Percentiles rank a stretch among this genome's conserved stretches.
phyloP scores from a whole-genome alignment of 1,140 invertebrate species.

The Polyergus mexicanus region DNA sequence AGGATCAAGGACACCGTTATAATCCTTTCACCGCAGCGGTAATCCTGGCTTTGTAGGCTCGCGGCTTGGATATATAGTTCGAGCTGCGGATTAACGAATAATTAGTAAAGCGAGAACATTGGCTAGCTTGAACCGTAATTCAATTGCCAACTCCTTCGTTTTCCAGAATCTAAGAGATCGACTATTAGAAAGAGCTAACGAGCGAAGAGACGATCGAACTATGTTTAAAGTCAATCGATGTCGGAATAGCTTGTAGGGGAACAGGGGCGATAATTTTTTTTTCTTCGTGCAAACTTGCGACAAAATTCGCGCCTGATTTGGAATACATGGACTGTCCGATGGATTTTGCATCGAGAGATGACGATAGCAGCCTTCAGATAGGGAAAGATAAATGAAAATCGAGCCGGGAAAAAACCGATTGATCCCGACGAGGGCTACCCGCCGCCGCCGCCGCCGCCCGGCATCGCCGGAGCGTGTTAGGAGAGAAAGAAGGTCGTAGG shows the following conservation, averaged over 20 bases:
- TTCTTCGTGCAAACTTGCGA: constrained; percentile 1
- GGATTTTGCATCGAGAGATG: constrained; percentile 39
- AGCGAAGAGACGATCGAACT: not conserved
- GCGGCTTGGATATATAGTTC: constrained; percentile 34
- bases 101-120: constrained; percentile 65
- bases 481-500: constrained; percentile 65
- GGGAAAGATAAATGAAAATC: constrained; percentile 75
- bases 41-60: constrained; percentile 66
- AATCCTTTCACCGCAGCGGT: constrained; percentile 60
- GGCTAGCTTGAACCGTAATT: constrained; percentile 43
- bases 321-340: constrained; percentile 10
- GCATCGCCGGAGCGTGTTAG: not conserved
- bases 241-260: not conserved
- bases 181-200: not conserved
- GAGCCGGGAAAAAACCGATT: constrained; percentile 71
- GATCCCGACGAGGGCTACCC: constrained; percentile 44
- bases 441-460: not conserved
- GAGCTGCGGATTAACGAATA: constrained; percentile 66
- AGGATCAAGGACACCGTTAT: constrained; percentile 66
- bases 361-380: constrained; percentile 69
- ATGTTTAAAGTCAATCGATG: not conserved
- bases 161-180: not conserved
- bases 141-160: not conserved
- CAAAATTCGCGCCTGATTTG: constrained; percentile 15
- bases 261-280: constrained; percentile 28